These are phyloP conservation scores for Loris lydekkerianus DNA, from an alignment of 2,797 vertebrate genomes.

Conservation along the genomic window DNA sequence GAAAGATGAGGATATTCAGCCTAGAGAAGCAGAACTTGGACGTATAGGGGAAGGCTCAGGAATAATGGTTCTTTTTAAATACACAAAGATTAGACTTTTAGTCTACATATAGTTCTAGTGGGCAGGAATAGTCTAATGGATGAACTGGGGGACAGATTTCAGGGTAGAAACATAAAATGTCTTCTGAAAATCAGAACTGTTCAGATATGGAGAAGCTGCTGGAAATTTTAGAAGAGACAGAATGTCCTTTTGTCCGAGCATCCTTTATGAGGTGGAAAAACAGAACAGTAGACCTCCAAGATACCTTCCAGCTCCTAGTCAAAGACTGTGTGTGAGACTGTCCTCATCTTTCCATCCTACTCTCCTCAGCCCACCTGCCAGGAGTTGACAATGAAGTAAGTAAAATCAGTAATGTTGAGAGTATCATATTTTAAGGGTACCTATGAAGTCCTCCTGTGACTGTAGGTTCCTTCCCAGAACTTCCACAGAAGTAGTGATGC, in stretches of 20 bases:
- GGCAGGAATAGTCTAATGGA: not conserved
- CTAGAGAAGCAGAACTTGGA: not conserved
- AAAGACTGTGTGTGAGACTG: not conserved
- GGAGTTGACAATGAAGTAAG: not conserved
- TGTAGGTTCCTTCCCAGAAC: not conserved
- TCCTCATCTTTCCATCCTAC: not conserved
- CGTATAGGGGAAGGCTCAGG: not conserved
- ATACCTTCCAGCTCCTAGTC: not conserved
- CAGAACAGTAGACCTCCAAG: not conserved
- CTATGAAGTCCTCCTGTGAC: not conserved
- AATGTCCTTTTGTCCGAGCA: not conserved
- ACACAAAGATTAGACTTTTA: not conserved
- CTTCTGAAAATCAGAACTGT: constrained; percentile 15
- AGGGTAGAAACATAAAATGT: not conserved
- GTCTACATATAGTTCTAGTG: not conserved
- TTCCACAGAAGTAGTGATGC: not conserved
- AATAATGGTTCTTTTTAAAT: not conserved
- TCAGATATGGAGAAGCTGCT: constrained; percentile 12
- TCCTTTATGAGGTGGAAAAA: not conserved
- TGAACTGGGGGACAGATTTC: not conserved
- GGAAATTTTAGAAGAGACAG: not conserved
- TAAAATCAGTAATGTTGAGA: not conserved
- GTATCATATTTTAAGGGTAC: not conserved
- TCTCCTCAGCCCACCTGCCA: not conserved
- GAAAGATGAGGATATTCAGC: not conserved